Evolutionary conservation across 2,797 vertebrate species (phyloP), one percentile per base, ranked within the genome.

Genomic region (Gymnocypris eckloni): DNA sequence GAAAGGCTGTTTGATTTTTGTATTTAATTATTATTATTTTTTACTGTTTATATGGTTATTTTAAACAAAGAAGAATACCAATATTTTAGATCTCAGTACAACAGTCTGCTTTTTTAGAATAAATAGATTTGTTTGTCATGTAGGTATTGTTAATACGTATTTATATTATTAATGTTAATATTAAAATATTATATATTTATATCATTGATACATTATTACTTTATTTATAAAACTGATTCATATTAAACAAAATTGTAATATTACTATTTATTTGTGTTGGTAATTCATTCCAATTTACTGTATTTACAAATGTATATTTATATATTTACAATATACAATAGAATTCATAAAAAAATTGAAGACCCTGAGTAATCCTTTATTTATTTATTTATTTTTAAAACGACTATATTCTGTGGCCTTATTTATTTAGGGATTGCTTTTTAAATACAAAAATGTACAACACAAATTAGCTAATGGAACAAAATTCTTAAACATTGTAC

Each of bases 401-500:
- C 5, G 4, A 25, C 28, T 52, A n/a, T 75, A 54, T 54, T 1
- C 11, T 56, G 6, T 77, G 28, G 3, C 71, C 25, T 50, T 22
- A 22, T 77, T 77, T 15, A 56, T 20, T 22, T 22, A 20, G 16
- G 13, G 4, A 52, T 37, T 13, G 8, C 33, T 66, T 66, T 66
- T 66, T 33, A 66, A 33, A 66, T 66, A 33, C 28, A 66, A 16
- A 16, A 33, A 28, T 33, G 33, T 1, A 28, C 11, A 6, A 25
- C 59, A 61, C n/a, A 28, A 64, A 10, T 22, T 6, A 64, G 5
- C 11, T 66, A 15, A 28, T 28, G 61, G 12, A 15, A 64, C 25
- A 64, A 10, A 64, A 64, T 28, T 28, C n/a, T 56, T 77, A 56
- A 77, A 56, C 25, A 77, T 77, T 77, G 52, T 56, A 8, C 22